phyloP scores from a whole-genome alignment of 53 echinoderm and acorn worm genomes.

The Holothuria leucospilota region DNA sequence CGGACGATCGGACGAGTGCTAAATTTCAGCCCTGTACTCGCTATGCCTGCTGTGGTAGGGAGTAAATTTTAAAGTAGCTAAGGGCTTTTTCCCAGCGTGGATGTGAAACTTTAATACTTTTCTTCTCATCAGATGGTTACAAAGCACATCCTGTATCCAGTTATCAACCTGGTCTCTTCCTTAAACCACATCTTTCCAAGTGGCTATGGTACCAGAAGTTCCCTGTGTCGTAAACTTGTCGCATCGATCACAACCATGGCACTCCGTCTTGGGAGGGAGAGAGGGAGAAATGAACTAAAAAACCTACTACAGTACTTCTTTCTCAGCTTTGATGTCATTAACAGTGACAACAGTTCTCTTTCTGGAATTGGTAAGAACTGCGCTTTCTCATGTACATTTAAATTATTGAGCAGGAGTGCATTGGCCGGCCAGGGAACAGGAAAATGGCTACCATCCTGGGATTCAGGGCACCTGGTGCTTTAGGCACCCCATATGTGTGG shows the following conservation, averaged over 20 bases:
- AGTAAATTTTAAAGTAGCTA: no score
- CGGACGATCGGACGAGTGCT: no score
- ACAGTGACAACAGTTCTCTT: slow-evolving; percentile 26
- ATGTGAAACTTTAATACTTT: no score
- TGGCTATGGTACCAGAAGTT: slow-evolving; percentile 73
- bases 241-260: slow-evolving; percentile 81
- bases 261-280: slow-evolving; percentile 87
- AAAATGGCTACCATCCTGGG: no score
- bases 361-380: not conserved
- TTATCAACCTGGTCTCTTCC: slow-evolving; percentile 83
- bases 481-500: no score
- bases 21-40: no score
- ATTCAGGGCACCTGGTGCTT: no score
- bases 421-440: no score
- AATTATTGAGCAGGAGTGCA: no score
- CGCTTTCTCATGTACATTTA: not conserved
- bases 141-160: slow-evolving; percentile 76
- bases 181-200: slow-evolving; percentile 76
- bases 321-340: slow-evolving; percentile 83
- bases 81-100: no score
- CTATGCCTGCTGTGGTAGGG: no score
- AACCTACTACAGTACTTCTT: slow-evolving; percentile 88
- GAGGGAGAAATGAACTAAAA: slow-evolving; percentile 86
- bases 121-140: slow-evolving; percentile 17
- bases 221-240: slow-evolving; percentile 89